A percentile compares a stretch with the other conserved stretches of the same genome.
phyloP scores from a whole-genome alignment of 2,797 vertebrate genomes.

The Odontamblyopus rebecca region DNA sequence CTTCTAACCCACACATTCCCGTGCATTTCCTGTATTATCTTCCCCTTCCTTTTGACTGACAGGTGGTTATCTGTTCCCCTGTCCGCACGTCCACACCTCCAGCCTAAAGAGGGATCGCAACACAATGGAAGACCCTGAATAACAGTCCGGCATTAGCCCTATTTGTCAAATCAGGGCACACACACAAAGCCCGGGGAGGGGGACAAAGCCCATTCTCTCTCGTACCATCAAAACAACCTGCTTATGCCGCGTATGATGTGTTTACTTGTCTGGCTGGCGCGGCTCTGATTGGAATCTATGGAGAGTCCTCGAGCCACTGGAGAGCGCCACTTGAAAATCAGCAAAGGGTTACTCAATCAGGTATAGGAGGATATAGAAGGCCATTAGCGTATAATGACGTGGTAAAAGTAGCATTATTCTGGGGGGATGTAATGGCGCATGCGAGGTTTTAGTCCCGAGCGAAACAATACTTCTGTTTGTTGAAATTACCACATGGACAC shows the following conservation, averaged over 20 bases:
- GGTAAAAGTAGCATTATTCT: not conserved
- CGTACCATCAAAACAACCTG: constrained; percentile 22
- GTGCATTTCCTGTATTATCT: constrained; percentile 29
- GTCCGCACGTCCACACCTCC: constrained; percentile 25
- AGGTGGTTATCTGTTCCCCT: constrained; percentile 27
- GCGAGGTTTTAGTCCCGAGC: not conserved
- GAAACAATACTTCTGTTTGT: not conserved
- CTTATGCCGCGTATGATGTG: constrained; percentile 12
- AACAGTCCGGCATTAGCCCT: constrained; percentile 35
- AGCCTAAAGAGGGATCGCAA: constrained; percentile 52
- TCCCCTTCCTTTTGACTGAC: constrained; percentile 46
- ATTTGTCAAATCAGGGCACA: constrained; percentile 26
- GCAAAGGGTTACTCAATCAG: constrained; percentile 23
- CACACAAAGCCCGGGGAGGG: constrained; percentile 13
- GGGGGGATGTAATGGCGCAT: not conserved
- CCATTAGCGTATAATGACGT: constrained; percentile 25
- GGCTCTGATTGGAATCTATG: constrained; percentile 32
- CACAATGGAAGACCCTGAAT: constrained; percentile 46
- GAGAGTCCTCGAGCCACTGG: constrained; percentile 25
- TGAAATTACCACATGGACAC: not conserved
- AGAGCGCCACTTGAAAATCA: constrained; percentile 35
- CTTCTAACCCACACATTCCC: not conserved
- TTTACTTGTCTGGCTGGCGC: constrained; percentile 29
- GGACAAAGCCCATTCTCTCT: constrained; percentile 16
- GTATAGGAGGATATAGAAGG: constrained; percentile 17